Evolutionary conservation across 2,888 invertebrate genomes (phyloP).

Genomic region (Pseudococcus longispinus): DNA sequence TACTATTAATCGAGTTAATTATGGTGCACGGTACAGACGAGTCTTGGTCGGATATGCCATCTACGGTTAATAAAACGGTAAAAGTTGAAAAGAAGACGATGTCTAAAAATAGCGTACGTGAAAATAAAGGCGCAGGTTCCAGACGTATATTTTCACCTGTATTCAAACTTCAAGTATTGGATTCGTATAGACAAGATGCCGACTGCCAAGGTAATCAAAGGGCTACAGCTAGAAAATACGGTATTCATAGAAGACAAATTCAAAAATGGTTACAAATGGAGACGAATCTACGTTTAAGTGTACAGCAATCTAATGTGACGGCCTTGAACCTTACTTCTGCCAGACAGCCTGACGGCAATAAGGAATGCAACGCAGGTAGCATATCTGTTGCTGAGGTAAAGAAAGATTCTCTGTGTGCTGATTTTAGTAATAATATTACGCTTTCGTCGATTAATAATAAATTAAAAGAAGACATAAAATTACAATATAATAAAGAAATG

Average conservation of each 20-base stretch:
- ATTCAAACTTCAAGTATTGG: conserved; percentile 87
- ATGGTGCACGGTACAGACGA: conserved; percentile 61
- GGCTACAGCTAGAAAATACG: conserved; percentile 88
- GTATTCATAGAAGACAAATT: conserved; percentile 86
- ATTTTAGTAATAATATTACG: conserved; percentile 56
- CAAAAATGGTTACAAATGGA: conserved; percentile 92
- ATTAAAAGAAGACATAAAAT: conserved; percentile 37
- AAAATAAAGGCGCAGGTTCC: conserved; percentile 75
- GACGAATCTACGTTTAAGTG: conserved; percentile 77
- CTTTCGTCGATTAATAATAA: conserved; percentile 55
- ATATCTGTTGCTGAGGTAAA: conserved; percentile 39
- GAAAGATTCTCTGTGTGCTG: conserved; percentile 41
- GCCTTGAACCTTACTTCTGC: conserved; percentile 65
- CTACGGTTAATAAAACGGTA: conserved; percentile 61
- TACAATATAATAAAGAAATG: not conserved
- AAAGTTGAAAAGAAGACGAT: conserved; percentile 44
- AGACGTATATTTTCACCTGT: conserved; percentile 87
- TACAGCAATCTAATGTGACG: conserved; percentile 63
- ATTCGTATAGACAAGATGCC: conserved; percentile 83
- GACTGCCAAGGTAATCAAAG: conserved; percentile 90
- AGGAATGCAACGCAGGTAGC: conserved; percentile 38
- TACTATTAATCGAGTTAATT: not conserved
- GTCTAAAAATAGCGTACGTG: conserved; percentile 61
- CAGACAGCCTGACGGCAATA: conserved; percentile 64
- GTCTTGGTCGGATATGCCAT: conserved; percentile 62